Conservation (phyloP, 2,797 vertebrate species). For the Antrozous pallidus region DNA sequence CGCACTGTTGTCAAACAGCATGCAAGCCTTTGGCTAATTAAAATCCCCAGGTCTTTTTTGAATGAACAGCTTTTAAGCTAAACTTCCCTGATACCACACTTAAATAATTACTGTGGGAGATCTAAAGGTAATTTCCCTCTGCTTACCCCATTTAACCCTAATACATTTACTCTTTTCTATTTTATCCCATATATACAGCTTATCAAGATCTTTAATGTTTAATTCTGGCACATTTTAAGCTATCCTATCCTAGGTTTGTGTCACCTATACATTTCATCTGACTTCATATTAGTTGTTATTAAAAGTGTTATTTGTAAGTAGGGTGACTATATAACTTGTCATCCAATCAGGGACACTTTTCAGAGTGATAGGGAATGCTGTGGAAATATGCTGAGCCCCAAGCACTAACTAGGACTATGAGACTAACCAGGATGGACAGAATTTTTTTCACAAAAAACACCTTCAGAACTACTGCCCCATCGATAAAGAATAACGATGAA, state of each 20-base stretch:
- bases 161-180: neutral
- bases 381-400: neutral
- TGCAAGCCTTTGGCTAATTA: neutral
- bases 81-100: neutral
- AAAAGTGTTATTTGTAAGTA: neutral
- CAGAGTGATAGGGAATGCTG: neutral
- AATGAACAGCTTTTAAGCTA: neutral
- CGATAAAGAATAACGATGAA: neutral
- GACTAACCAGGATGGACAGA: neutral
- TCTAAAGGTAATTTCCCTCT: neutral
- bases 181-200: neutral
- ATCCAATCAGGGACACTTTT: neutral
- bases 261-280: neutral
- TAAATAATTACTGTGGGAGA: neutral
- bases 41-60: neutral
- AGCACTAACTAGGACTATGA: neutral
- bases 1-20: neutral
- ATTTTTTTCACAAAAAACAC: neutral
- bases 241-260: neutral
- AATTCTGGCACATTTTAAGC: neutral
- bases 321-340: neutral
- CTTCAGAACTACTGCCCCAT: neutral
- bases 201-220: neutral
- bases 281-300: neutral
- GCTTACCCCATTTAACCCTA: neutral